Conservation (phyloP, 2,113 vertebrate species). For the Xiphias gladius region DNA sequence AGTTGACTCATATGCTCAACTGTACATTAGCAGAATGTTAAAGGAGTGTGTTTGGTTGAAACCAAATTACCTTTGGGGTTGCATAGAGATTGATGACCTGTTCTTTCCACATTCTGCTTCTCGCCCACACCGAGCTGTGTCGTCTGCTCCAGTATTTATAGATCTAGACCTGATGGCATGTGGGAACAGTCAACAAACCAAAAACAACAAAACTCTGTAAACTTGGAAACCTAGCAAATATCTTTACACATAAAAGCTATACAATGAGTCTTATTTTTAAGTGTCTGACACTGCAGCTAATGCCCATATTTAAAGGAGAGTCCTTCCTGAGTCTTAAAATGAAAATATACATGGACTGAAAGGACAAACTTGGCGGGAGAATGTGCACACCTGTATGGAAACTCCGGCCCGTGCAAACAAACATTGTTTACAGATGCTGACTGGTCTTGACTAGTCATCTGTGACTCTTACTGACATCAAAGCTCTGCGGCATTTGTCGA, state of each 20-base stretch:
- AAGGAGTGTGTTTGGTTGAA: neutral
- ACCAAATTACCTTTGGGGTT: neutral
- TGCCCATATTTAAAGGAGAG: no score
- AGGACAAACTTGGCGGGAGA: neutral
- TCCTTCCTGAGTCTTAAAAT: no score
- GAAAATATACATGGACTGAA: no score
- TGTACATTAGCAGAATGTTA: neutral
- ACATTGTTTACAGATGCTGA: constrained; percentile 20
- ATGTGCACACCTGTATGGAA: constrained; percentile 19
- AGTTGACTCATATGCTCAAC: neutral
- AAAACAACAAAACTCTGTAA: neutral
- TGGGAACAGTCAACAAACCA: neutral
- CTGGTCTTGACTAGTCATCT: neutral
- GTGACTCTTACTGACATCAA: neutral
- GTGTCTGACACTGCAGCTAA: no score
- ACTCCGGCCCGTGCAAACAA: neutral
- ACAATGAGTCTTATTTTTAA: neutral
- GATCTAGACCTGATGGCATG: neutral
- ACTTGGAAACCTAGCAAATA: no score
- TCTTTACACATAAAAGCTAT: neutral
- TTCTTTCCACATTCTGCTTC: neutral
- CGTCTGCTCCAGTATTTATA: neutral
- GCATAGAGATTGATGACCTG: neutral
- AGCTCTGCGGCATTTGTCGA: neutral
- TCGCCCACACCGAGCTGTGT: neutral